Evolutionary conservation across 2,797 vertebrate genomes (phyloP).

Genomic region (Enteromius radiatus): DNA sequence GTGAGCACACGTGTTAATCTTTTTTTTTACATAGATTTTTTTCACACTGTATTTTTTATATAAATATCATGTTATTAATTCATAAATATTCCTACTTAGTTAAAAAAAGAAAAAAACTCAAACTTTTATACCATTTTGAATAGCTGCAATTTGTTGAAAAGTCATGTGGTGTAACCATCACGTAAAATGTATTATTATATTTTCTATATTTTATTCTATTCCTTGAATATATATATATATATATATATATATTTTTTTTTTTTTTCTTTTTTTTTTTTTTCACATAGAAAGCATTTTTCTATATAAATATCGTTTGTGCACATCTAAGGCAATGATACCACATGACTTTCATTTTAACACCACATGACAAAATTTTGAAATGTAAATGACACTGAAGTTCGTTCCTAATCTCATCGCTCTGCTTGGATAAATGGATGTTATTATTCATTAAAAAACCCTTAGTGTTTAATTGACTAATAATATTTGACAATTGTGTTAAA

Average conservation of each 20-base stretch:
- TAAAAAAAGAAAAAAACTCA: neutral
- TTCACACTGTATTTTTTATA: neutral
- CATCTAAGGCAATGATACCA: neutral
- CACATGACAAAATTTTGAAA: neutral
- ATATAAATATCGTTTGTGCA: neutral
- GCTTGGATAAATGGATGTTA: neutral
- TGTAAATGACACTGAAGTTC: conserved; percentile 15
- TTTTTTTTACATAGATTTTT: neutral
- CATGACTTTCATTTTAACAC: too few relatives aligned
- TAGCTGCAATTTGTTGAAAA: neutral
- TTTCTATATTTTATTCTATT: neutral
- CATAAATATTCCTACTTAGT: too few relatives aligned
- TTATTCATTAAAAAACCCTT: too few relatives aligned
- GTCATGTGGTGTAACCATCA: neutral
- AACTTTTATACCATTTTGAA: neutral
- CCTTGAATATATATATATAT: too few relatives aligned
- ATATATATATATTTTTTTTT: too few relatives aligned
- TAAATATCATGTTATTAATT: neutral
- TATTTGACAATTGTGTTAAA: too few relatives aligned
- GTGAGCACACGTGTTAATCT: neutral
- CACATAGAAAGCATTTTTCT: neutral
- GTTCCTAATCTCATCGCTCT: conserved; percentile 18
- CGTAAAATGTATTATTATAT: neutral
- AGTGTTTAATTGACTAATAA: too few relatives aligned
- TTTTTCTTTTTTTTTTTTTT: neutral